These are phyloP conservation scores for Oxycera nigricornis DNA, from an alignment of 2,888 invertebrate genomes.

Conservation along the genomic window DNA sequence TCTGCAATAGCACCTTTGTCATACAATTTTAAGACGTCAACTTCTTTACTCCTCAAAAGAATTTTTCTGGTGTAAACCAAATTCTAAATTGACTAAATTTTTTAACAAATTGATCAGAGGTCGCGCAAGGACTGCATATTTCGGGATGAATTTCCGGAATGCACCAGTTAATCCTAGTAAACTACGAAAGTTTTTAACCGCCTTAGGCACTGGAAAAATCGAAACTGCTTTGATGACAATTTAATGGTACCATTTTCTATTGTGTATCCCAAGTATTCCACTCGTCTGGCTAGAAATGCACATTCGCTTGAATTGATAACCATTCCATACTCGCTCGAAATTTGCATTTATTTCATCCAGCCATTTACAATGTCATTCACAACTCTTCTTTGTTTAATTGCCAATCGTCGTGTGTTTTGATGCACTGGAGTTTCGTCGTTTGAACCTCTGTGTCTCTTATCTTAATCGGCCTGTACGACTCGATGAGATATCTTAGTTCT, in stretches of 20 bases:
- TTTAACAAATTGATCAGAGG: slow-evolving; percentile 52
- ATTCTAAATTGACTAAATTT: slow-evolving; percentile 35
- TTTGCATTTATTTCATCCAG: slow-evolving; percentile 48
- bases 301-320: slow-evolving; percentile 48
- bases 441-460: background rate
- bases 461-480: slow-evolving; percentile 1
- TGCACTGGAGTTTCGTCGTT: slow-evolving; percentile 23
- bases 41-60: slow-evolving; percentile 39
- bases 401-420: background rate
- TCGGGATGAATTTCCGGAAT: slow-evolving; percentile 55
- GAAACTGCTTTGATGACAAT: slow-evolving; percentile 51
- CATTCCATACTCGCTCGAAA: slow-evolving; percentile 39
- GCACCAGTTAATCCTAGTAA: slow-evolving; percentile 55
- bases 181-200: slow-evolving; percentile 51
- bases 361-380: slow-evolving; percentile 15
- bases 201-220: slow-evolving; percentile 51
- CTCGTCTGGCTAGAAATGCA: slow-evolving; percentile 22
- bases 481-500: slow-evolving; percentile 5
- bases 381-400: background rate
- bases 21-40: slow-evolving; percentile 45
- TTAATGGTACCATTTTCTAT: slow-evolving; percentile 49
- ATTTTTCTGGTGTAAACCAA: slow-evolving; percentile 51
- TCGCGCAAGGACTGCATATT: slow-evolving; percentile 53
- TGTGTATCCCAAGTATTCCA: slow-evolving; percentile 51
- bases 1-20: slow-evolving; percentile 45